Evolutionary conservation across 53 echinoderm and acorn worm species (phyloP).

Genomic region (Zoroaster sp.): DNA sequence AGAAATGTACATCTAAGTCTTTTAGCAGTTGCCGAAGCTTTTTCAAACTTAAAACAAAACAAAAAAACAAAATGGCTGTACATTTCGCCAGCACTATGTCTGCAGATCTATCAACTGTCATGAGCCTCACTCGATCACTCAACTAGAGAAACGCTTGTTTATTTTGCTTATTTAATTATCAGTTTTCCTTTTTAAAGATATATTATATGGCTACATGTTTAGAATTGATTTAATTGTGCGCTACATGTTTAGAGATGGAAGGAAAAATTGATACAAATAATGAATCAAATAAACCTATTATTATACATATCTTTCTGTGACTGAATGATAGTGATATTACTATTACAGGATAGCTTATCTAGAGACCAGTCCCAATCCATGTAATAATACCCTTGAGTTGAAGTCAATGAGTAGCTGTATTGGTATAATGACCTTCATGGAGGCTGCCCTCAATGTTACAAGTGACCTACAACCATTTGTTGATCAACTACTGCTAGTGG

Average conservation of each 20-base stretch:
- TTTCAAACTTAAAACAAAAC: neutral
- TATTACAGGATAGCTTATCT: conserved; percentile 54
- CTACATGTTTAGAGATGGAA: no score
- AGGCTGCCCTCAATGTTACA: conserved; percentile 86
- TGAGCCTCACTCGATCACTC: no score
- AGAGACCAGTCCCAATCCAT: conserved; percentile 16
- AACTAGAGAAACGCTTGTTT: no score
- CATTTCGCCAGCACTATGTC: neutral
- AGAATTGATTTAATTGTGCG: no score
- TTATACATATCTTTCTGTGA: neutral
- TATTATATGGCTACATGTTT: no score
- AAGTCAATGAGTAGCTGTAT: conserved; percentile 74
- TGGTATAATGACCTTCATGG: conserved; percentile 90
- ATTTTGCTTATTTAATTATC: no score
- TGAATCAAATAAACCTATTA: neutral
- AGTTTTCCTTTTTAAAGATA: no score
- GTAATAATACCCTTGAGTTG: conserved; percentile 60
- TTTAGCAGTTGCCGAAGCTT: neutral
- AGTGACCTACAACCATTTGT: conserved; percentile 93
- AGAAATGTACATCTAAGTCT: neutral
- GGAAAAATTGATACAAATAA: neutral
- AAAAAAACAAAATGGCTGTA: neutral
- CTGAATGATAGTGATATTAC: conserved; percentile 15
- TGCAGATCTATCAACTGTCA: neutral
- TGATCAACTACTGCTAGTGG: conserved; percentile 86